Conservation (phyloP, 2,113 vertebrate genomes). For the Tragelaphus imberbis region DNA sequence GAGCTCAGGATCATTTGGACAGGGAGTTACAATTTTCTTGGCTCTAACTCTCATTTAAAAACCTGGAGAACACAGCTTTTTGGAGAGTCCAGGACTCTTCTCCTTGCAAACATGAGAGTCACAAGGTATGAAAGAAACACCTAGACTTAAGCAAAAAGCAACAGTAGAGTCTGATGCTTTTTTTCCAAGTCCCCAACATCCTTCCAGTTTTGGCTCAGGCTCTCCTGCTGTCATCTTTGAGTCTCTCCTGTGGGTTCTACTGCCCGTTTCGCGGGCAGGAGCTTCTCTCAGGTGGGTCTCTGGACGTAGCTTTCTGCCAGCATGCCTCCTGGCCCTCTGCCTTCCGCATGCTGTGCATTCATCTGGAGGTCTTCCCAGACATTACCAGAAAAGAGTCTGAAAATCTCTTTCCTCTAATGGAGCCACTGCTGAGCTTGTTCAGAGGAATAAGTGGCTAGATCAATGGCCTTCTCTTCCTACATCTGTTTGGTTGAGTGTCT, state of each 20-base stretch:
- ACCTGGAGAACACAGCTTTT: not conserved
- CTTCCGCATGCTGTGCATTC: not conserved
- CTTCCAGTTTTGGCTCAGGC: not conserved
- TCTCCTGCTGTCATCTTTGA: not conserved
- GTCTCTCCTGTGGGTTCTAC: not conserved
- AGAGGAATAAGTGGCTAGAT: not conserved
- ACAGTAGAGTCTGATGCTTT: not conserved
- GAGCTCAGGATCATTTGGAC: not conserved
- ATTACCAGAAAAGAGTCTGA: not conserved
- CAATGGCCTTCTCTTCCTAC: not conserved
- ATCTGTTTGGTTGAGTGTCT: not conserved
- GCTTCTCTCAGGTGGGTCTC: not conserved
- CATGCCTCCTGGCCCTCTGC: not conserved
- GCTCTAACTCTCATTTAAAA: not conserved
- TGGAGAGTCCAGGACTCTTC: not conserved
- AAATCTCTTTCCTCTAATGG: not conserved
- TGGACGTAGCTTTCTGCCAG: not conserved
- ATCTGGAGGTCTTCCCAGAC: conserved; percentile 17
- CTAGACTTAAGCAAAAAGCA: not conserved
- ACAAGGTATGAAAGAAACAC: not conserved
- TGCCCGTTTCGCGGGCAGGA: not conserved
- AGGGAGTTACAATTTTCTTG: not conserved
- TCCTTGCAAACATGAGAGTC: not conserved
- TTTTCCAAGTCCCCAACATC: not conserved
- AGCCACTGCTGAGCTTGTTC: not conserved